phyloP scores from a whole-genome alignment of 2,888 invertebrate species.

The Slavum lentiscoides region DNA sequence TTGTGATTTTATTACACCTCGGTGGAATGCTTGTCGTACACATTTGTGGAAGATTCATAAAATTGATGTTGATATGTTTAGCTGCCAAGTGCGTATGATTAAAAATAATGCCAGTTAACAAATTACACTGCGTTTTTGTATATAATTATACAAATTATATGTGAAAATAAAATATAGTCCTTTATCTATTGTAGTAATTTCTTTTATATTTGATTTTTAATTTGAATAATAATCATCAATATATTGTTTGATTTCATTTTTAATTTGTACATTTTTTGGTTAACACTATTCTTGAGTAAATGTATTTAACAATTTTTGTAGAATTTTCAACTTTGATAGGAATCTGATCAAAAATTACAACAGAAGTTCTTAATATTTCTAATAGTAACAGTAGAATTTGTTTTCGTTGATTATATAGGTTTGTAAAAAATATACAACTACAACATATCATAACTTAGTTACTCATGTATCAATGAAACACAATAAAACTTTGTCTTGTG shows the following conservation, averaged over 20 bases:
- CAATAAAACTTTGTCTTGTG: slow-evolving; percentile 38
- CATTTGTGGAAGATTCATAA: slow-evolving; percentile 80
- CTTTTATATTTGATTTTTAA: too few relatives aligned
- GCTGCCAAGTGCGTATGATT: slow-evolving; percentile 69
- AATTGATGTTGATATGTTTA: slow-evolving; percentile 78
- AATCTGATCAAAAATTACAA: neutral
- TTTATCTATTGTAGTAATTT: too few relatives aligned
- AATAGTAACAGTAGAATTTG: neutral
- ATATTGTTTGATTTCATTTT: too few relatives aligned
- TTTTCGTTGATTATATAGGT: slow-evolving; percentile 56
- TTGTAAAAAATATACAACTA: slow-evolving; percentile 60
- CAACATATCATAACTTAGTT: slow-evolving; percentile 48
- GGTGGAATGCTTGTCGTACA: slow-evolving; percentile 70
- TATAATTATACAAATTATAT: too few relatives aligned
- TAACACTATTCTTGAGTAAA: too few relatives aligned
- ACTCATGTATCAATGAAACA: slow-evolving; percentile 48
- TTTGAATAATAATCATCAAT: too few relatives aligned
- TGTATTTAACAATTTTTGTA: too few relatives aligned
- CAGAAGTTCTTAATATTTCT: neutral
- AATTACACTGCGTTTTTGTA: too few relatives aligned
- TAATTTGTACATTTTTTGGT: too few relatives aligned
- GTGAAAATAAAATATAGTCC: too few relatives aligned
- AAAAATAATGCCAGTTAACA: neutral
- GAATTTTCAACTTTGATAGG: neutral
- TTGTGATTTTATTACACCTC: slow-evolving; percentile 56